These are phyloP conservation scores for Sclerodermus sp. DNA, from an alignment of 2,888 invertebrate genomes.

Conservation along the genomic window DNA sequence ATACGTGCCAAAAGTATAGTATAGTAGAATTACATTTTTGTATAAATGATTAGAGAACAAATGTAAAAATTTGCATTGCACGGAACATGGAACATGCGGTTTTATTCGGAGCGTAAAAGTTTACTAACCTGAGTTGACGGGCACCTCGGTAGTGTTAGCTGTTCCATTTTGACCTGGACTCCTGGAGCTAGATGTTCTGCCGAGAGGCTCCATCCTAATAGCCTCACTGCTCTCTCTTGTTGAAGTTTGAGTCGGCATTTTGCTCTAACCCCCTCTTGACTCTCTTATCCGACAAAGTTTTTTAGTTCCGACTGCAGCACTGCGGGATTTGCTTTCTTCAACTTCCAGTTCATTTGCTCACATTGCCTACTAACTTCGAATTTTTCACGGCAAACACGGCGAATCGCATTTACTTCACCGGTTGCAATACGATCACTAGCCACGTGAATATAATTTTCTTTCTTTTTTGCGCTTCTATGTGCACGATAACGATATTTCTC, in stretches of 20 bases:
- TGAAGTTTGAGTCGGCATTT: constrained; percentile 35
- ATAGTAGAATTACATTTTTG: constrained; percentile 14
- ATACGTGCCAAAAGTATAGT: too few species aligned
- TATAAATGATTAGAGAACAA: too few species aligned
- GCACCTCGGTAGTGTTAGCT: constrained; percentile 48
- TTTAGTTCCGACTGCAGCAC: neutral
- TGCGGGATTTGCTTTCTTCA: too few species aligned
- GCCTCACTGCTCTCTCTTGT: constrained; percentile 49
- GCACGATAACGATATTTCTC: too few species aligned
- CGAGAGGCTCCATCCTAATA: constrained; percentile 52
- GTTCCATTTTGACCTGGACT: constrained; percentile 52
- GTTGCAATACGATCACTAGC: too few species aligned
- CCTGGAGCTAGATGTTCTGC: constrained; percentile 48
- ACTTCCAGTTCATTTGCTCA: neutral
- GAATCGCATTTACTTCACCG: too few species aligned
- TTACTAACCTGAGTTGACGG: constrained; percentile 34
- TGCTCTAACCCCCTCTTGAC: neutral
- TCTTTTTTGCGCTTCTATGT: too few species aligned
- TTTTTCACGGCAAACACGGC: too few species aligned
- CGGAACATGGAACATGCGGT: neutral
- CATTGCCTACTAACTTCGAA: neutral
- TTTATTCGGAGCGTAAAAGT: neutral
- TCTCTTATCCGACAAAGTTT: neutral
- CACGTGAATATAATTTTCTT: too few species aligned
- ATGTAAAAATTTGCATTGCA: too few species aligned